phyloP scores from a whole-genome alignment of 2,113 vertebrate species.

The Trichomycterus rosablanca region DNA sequence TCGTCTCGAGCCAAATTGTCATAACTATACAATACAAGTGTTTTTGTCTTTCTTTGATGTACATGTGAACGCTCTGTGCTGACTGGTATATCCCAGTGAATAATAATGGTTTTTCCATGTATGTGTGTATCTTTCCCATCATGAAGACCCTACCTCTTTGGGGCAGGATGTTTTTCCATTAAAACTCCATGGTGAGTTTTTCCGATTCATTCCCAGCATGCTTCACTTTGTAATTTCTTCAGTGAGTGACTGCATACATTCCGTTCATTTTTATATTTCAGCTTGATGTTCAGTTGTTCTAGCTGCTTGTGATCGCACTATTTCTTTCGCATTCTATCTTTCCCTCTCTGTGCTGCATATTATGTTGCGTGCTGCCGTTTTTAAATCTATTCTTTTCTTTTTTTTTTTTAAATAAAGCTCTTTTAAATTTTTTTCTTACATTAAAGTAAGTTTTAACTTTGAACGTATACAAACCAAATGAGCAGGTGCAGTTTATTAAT shows the following conservation, averaged over 20 bases:
- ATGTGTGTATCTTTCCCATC: constrained; percentile 83
- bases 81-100: constrained; percentile 65
- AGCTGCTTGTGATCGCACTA: constrained; percentile 36
- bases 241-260: constrained; percentile 53
- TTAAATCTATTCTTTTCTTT: no score
- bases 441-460: no score
- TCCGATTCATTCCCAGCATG: constrained; percentile 81
- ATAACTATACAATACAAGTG: background rate
- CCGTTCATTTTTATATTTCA: constrained; percentile 50
- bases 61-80: constrained; percentile 45
- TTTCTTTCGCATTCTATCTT: constrained; percentile 12
- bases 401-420: no score
- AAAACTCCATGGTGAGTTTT: constrained; percentile 99
- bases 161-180: constrained; percentile 99
- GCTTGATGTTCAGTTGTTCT: constrained; percentile 46
- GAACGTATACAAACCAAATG: no score
- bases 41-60: background rate
- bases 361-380: no score
- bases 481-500: no score
- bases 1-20: background rate
- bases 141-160: constrained; percentile 99
- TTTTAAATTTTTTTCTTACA: background rate
- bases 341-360: constrained; percentile 4
- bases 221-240: constrained; percentile 58
- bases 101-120: constrained; percentile 84